phyloP scores from a whole-genome alignment of 2,797 vertebrate genomes.

The Lacerta bilineata region DNA sequence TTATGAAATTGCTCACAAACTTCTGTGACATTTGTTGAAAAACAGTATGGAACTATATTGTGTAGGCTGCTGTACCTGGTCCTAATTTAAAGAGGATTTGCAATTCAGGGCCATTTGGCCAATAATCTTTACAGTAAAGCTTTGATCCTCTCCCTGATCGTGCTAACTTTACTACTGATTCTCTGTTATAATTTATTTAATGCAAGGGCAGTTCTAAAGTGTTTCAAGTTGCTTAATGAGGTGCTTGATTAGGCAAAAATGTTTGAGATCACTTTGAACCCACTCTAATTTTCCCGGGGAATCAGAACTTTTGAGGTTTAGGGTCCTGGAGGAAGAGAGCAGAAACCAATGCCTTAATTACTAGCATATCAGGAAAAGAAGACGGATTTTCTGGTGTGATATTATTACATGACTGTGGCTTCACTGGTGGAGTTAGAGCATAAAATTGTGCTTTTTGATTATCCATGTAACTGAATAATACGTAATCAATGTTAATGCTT shows the following conservation, averaged over 20 bases:
- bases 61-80: slow-evolving; percentile 24
- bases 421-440: slow-evolving; percentile 46
- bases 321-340: slow-evolving; percentile 61
- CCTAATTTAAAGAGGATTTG: slow-evolving; percentile 55
- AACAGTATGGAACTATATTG: neutral
- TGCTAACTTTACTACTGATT: slow-evolving; percentile 69
- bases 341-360: slow-evolving; percentile 61
- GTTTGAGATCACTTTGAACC: slow-evolving; percentile 71
- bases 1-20: slow-evolving; percentile 32
- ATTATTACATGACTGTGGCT: slow-evolving; percentile 37
- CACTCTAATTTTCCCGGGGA: slow-evolving; percentile 61
- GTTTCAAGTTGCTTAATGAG: slow-evolving; percentile 70
- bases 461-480: slow-evolving; percentile 32
- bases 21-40: slow-evolving; percentile 24
- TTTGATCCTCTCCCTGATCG: slow-evolving; percentile 68
- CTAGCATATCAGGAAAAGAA: slow-evolving; percentile 49
- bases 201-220: slow-evolving; percentile 69
- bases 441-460: slow-evolving; percentile 42
- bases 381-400: slow-evolving; percentile 25
- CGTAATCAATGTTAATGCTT: slow-evolving; percentile 20
- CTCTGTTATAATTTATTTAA: slow-evolving; percentile 74
- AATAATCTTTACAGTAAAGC: slow-evolving; percentile 60
- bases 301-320: slow-evolving; percentile 63
- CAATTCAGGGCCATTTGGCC: slow-evolving; percentile 54
- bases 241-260: slow-evolving; percentile 62